Base-by-base conservation (phyloP, 1,140 invertebrate species). In the Andricus grossulariae region DNA sequence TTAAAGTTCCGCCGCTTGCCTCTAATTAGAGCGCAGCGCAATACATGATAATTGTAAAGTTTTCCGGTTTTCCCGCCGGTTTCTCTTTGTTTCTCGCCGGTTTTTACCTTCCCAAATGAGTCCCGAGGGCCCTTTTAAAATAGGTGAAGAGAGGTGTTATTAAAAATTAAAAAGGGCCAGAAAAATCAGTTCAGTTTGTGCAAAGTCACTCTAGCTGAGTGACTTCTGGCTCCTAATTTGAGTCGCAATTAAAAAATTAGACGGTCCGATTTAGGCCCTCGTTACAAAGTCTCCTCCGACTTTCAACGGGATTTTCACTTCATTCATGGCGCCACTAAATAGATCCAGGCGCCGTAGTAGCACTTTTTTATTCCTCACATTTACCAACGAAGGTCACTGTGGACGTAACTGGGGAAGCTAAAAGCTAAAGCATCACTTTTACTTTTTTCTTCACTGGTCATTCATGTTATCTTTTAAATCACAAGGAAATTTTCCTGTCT, bases 181-280 rank as follows among this genome's bases (percentile, higher is more conserved):
- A 60, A 75, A 55, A 39, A 66, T 66, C 60, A 66, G 72, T 72
- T 51, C 74, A 71, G 70, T 66, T 76, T 72, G 16, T 86, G 86
- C 86, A 86, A 32, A 87, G 86, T 87, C 86, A 87, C 75, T 66
- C 81, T 72, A 25, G 11, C 77, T 85, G 81, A 87, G 85, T 85
- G 83, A 83, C 85, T 39, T 50, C 50, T 51, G 60, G 39, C 6
- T 66, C 2, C 21, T 32, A 66, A 15, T 15, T 79, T 78, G 72
- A 81, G 18, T 70, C 74, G 84, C 85, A 87, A 87, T 87, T 87
- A 87, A 87, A 87, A 87, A 87, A 86, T 86, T 86, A 86, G 75
- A 85, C 83, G 76, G 80, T 75, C 78, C 54, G 25, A 32, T 32
- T 32, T 32, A 32, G 25, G 25, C 52, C 71, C 71, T 60, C 3